Evolutionary conservation across 2,113 vertebrate species (phyloP), one percentile per base, ranked within the genome.

Genomic region (Esox niger): DNA sequence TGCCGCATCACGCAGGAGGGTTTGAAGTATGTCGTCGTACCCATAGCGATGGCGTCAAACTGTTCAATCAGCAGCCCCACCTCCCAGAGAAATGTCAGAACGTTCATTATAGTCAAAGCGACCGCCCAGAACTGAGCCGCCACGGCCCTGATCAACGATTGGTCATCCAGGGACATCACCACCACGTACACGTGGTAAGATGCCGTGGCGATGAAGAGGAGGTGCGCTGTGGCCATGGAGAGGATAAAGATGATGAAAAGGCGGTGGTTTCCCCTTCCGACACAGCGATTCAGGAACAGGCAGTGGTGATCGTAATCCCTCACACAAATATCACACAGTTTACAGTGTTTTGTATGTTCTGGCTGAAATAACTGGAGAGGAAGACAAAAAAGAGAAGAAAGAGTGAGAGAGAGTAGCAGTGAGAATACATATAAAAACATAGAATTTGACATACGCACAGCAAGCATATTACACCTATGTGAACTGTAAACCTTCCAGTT

Each of bases 261-360:
- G 15, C 88, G 89, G 64, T 91, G 91, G 81, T 93, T 93, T 1
- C 75, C 78, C 27, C 64, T 82, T 23, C 91, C 92, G 3, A 93
- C 31, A 66, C 92, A 93, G 23, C 80, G 80, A 80, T 92, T 92
- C 35, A 93, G 87, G 78, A 92, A 93, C 68, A 93, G 90, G 80
- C 92, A 93, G 83, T 93, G 92, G 71, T 93, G 92, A 81, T 93
- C 91, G 2, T 90, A 93, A 77, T 91, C 88, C 74, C 85, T 82
- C n/a, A 93, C 81, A 76, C 92, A 93, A 66, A 84, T 20, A 0
- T 90, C 87, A 62, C 92, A 93, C 66, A 93, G 86, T 71, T 88
- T 91, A 66, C 92, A 93, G 86, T 93, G 92, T 77, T 91, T 93
- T 2, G 88, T 86, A 73, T 66, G 79, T 70, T 92, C 90, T 0